phyloP scores from a whole-genome alignment of 2,888 invertebrate species.

The Sclerodermus sp. region DNA sequence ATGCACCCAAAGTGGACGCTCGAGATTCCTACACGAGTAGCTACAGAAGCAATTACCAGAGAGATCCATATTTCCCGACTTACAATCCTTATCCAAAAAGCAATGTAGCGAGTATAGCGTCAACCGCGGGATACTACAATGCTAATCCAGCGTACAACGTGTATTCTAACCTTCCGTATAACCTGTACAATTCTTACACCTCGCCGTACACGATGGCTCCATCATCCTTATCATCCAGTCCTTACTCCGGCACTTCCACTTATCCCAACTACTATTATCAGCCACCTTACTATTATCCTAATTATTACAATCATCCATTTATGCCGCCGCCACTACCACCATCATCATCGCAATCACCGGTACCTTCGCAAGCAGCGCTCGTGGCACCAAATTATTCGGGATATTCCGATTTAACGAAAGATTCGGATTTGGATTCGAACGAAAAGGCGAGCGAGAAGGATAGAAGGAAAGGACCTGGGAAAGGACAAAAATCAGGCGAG shows the following conservation, averaged over 20 bases:
- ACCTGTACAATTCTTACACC: constrained; percentile 19
- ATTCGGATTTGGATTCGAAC: constrained; percentile 21
- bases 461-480: constrained; percentile 30
- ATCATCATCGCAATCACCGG: too few relatives aligned
- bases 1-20: constrained; percentile 43
- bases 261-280: constrained; percentile 47
- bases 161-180: constrained; percentile 20
- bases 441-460: constrained; percentile 10
- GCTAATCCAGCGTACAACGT: constrained; percentile 20
- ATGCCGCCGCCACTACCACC: too few relatives aligned
- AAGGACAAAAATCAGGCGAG: constrained; percentile 10
- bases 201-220: constrained; percentile 20
- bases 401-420: constrained; percentile 17
- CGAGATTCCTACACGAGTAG: constrained; percentile 42
- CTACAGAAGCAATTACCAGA: constrained; percentile 33
- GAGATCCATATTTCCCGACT: constrained; percentile 38
- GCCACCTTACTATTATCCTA: constrained; percentile 40
- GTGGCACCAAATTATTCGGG: too few relatives aligned
- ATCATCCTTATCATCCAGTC: constrained; percentile 17
- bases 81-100: constrained; percentile 38
- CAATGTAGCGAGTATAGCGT: constrained; percentile 1
- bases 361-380: constrained; percentile 32
- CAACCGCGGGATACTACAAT: constrained; percentile 5
- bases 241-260: constrained; percentile 17
- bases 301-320: constrained; percentile 40